Base-by-base conservation (phyloP, 2,888 invertebrate genomes). In the Malthinus flaveolus region DNA sequence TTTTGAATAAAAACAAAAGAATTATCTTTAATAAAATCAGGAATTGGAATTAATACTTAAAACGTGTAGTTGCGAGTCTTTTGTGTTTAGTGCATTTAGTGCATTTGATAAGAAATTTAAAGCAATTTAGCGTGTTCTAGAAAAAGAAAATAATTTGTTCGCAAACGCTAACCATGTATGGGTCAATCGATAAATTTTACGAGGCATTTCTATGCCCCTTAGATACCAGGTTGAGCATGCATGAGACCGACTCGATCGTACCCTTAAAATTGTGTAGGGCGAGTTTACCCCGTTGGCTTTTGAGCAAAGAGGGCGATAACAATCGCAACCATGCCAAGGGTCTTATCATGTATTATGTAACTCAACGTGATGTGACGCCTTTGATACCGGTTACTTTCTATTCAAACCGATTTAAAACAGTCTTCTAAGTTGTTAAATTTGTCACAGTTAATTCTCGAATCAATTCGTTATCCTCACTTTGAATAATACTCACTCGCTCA, bases 101-200 rank as follows among this genome's bases (percentile, higher is more conserved):
- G 47, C 46, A 50, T 36, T 50, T 47, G 50, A 39, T 42, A 52
- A 44, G 49, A 53, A 58, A 58, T 58, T 58, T 58, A 58, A 57
- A 58, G 46, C 34, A 49, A 58, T 49, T 58, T 49, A 11, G 31
- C 33, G 39, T 49, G 49, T 49, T 49, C 48, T 57, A 58, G 45
- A 48, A 48, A 49, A 61, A 64, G 63, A 66, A 67, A 67, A 68
- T 65, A 67, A 68, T 66, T 69, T 69, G 63, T 59, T 65, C 61
- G 59, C 65, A 61, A 67, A 62, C 65, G 67, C 65, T 69, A 70
- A 69, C 69, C 73, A 72, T 73, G 71, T 71, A 73, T 71, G 66
- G 68, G 70, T 68, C 68, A 73, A 75, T 75, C 75, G 69, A 75
- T 75, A 73, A 72, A 72, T 75, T 74, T 74, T 73, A 73, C 70